Evolutionary conservation across 2,113 vertebrate species (phyloP), one percentile per base, ranked within the genome.

Genomic region (Austrofundulus limnaeus): DNA sequence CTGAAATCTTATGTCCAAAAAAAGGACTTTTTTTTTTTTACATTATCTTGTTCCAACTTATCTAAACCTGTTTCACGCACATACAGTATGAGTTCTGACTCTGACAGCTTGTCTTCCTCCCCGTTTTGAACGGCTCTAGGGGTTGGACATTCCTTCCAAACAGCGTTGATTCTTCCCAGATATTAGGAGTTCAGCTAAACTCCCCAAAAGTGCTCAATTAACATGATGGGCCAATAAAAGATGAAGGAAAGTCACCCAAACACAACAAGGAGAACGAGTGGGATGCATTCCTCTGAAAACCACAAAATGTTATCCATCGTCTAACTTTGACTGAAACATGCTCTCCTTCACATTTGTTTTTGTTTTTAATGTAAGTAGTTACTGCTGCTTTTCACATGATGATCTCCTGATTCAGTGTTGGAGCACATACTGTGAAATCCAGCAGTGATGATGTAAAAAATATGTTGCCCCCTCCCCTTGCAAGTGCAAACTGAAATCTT

Each of bases 401-500:
- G 4, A 23, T 47, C 69, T 25, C 25, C 54, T 70, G 52, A 64
- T 67, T 25, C 54, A 14, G 11, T 65, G 12, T 38, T 10, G 75
- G 55, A 31, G 1, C 38, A 52, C 34, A 57, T 55, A 38, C 63
- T 74, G 41, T 16, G 47, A 77, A 80, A 82, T 62, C 24, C 10
- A 21, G 64, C 38, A 11, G 50, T n/a, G 19, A 28, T 11, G 9
- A 85, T 71, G 46, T 63, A 45, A 77, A 83, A 66, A 74, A 60
- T 12, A 24, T 76, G 66, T 61, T 37, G 52, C 58, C 19, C 34
- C 34, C 53, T 20, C 28, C 10, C 2, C 15, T 25, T 38, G 17
- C 38, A 37, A 24, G 23, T 55, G 11, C 42, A 46, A 75, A 59
- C 51, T 20, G 8, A 39, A 61, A n/a, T 37, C 16, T 9, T 72